A percentile compares a stretch with the other conserved stretches of the same genome.
These are phyloP conservation scores for Polietes domitor DNA, from an alignment of 2,888 invertebrate genomes.

Conservation along the genomic window DNA sequence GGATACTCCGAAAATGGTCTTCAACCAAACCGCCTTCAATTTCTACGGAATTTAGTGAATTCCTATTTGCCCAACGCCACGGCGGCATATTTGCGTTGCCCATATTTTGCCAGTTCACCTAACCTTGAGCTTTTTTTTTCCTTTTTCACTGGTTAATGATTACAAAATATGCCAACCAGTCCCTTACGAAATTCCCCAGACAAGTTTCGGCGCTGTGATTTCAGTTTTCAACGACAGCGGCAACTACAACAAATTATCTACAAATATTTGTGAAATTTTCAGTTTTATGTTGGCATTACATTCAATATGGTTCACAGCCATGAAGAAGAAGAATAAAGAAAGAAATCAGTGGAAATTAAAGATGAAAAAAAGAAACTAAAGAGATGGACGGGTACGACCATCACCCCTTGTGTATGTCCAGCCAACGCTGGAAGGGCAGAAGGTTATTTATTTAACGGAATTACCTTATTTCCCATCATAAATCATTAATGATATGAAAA, in stretches of 20 bases:
- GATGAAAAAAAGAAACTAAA: background rate
- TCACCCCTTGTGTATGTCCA: background rate
- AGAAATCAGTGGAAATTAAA: background rate
- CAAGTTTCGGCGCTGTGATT: background rate
- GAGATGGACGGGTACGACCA: background rate
- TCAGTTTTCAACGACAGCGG: background rate
- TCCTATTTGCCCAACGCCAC: background rate
- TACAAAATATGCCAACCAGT: background rate
- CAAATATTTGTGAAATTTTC: constrained; percentile 25
- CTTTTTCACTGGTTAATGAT: background rate
- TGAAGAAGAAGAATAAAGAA: no score
- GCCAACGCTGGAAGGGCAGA: background rate
- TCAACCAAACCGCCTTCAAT: background rate
- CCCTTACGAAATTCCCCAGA: constrained; percentile 28
- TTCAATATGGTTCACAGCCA: background rate
- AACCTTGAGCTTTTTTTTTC: constrained; percentile 1
- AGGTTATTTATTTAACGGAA: constrained; percentile 45
- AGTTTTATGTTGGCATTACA: constrained; percentile 7
- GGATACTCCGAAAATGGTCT: no score
- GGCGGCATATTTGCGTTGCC: background rate
- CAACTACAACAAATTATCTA: constrained; percentile 22
- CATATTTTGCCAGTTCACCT: background rate
- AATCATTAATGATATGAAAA: constrained; percentile 43
- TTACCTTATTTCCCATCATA: constrained; percentile 42
- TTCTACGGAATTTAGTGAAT: background rate